phyloP scores from a whole-genome alignment of 2,888 invertebrate genomes.

The Miltochrista miniata region DNA sequence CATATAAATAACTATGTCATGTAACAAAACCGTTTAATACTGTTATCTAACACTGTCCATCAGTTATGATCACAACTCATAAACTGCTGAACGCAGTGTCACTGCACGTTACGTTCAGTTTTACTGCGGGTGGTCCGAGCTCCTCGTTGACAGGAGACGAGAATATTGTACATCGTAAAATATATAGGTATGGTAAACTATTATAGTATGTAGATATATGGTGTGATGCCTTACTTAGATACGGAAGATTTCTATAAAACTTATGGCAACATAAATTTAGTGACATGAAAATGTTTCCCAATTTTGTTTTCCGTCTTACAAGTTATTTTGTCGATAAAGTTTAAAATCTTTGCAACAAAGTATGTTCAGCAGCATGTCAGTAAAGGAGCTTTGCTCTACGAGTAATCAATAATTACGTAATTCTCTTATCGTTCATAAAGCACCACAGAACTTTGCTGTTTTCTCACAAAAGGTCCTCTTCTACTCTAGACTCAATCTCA shows the following conservation, averaged over 20 bases:
- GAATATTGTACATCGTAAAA: constrained; percentile 7
- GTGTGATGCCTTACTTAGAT: not conserved
- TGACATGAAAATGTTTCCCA: no score
- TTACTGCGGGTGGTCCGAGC: constrained; percentile 16
- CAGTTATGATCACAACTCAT: constrained; percentile 22
- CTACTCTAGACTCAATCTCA: no score
- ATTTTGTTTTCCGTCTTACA: no score
- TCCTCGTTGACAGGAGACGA: constrained; percentile 9
- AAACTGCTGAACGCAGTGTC: constrained; percentile 29
- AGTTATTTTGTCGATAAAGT: no score
- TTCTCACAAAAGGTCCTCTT: no score
- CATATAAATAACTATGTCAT: not conserved
- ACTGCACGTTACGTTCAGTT: constrained; percentile 25
- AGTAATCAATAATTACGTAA: no score
- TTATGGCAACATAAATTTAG: not conserved
- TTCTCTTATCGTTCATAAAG: no score
- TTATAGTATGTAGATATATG: not conserved
- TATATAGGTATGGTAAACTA: constrained; percentile 7
- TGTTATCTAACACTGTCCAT: constrained; percentile 5
- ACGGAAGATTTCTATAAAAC: not conserved
- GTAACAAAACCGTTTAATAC: constrained; percentile 10
- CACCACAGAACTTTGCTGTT: no score
- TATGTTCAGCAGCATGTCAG: no score
- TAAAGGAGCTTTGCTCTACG: no score
- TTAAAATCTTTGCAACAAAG: no score